Conservation (phyloP, 1,140 invertebrate species). For the Bacillus rossius region DNA sequence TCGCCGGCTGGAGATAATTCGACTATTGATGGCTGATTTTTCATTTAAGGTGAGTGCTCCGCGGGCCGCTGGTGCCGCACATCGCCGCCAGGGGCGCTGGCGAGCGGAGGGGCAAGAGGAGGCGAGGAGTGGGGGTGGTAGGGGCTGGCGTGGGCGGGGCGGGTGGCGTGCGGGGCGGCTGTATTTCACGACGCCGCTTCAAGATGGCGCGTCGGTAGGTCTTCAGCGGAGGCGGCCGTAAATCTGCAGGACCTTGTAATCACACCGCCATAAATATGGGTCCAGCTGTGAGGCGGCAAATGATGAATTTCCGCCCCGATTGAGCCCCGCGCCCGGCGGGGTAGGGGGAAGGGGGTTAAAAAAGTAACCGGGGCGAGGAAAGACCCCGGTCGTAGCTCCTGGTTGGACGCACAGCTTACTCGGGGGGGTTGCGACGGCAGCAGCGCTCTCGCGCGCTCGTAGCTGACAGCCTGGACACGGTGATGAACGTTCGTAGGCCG, state of each 20-base stretch:
- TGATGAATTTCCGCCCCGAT: slow-evolving; percentile 20
- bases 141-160: slow-evolving; percentile 1
- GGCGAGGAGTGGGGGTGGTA: background rate
- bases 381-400: too few relatives aligned
- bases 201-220: slow-evolving; percentile 11
- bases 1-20: too few relatives aligned
- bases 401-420: too few relatives aligned
- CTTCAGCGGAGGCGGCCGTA: slow-evolving; percentile 13
- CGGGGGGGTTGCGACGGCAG: too few relatives aligned
- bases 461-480: too few relatives aligned
- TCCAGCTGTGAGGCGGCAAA: slow-evolving; percentile 20
- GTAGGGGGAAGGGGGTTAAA: too few relatives aligned
- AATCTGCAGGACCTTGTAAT: slow-evolving; percentile 20
- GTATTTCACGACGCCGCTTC: slow-evolving; percentile 16
- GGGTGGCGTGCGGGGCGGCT: slow-evolving; percentile 16
- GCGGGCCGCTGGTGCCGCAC: background rate
- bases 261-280: slow-evolving; percentile 21
- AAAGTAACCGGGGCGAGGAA: too few relatives aligned
- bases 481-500: too few relatives aligned
- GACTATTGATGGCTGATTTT: too few relatives aligned
- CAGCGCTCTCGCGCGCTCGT: too few relatives aligned
- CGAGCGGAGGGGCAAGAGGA: too few relatives aligned
- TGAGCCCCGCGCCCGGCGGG: slow-evolving; percentile 1
- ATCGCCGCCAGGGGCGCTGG: background rate
- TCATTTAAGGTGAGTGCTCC: too few relatives aligned